Conservation (phyloP, 1,140 invertebrate species). For the Hestina assimilis region DNA sequence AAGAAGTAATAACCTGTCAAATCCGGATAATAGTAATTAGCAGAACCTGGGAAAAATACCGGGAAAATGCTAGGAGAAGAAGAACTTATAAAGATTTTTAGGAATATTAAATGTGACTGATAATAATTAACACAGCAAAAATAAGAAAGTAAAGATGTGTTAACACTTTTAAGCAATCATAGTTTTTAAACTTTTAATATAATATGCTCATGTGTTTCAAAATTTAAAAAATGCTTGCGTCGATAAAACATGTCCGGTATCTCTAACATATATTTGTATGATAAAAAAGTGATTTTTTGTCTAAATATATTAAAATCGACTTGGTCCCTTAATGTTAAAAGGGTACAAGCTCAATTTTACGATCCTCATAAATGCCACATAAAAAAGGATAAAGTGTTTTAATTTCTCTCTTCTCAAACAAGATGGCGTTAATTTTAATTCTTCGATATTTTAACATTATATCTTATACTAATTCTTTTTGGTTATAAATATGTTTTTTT, state of each 20-base stretch:
- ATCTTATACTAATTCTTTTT: conserved; percentile 58
- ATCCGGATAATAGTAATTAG: too few relatives aligned
- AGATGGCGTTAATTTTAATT: conserved; percentile 71
- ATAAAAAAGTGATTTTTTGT: conserved; percentile 32
- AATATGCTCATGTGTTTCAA: too few relatives aligned
- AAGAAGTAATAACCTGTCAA: too few relatives aligned
- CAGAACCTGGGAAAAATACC: too few relatives aligned
- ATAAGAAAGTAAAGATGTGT: too few relatives aligned
- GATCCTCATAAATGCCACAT: conserved; percentile 71
- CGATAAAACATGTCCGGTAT: conserved; percentile 17
- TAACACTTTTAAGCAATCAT: too few relatives aligned
- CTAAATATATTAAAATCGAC: conserved; percentile 47
- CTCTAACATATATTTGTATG: conserved; percentile 15
- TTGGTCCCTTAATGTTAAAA: conserved; percentile 56
- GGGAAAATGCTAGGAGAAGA: too few relatives aligned
- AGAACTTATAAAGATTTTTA: too few relatives aligned
- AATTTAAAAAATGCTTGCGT: not conserved
- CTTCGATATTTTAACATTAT: conserved; percentile 44
- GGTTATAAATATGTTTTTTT: conserved; percentile 58
- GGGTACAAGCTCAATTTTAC: conserved; percentile 60
- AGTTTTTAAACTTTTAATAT: too few relatives aligned
- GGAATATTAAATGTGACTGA: too few relatives aligned
- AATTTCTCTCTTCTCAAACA: conserved; percentile 69
- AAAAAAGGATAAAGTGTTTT: conserved; percentile 72
- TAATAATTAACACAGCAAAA: too few relatives aligned